phyloP scores from a whole-genome alignment of 2,797 vertebrate genomes.

The Borostomias antarcticus region DNA sequence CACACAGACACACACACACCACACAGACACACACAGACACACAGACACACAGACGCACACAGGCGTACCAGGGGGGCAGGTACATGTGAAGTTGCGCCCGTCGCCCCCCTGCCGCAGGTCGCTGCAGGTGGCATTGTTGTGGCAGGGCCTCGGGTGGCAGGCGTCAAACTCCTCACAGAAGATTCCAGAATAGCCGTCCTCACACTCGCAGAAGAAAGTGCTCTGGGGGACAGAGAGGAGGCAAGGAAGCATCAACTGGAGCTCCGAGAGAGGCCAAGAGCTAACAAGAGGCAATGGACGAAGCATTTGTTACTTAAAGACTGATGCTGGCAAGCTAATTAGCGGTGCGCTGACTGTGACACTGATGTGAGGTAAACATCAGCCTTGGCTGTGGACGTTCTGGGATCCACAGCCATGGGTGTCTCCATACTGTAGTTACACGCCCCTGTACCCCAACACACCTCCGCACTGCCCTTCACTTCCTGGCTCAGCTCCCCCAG shows the following conservation, averaged over 20 bases:
- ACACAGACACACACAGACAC: background rate
- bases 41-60: slow-evolving; percentile 18
- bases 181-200: slow-evolving; percentile 83
- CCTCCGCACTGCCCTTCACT: too few relatives aligned
- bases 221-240: slow-evolving; percentile 66
- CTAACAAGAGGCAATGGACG: too few relatives aligned
- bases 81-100: slow-evolving; percentile 87
- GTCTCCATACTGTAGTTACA: too few relatives aligned
- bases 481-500: too few relatives aligned
- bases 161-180: slow-evolving; percentile 95
- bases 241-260: background rate
- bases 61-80: slow-evolving; percentile 82
- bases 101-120: slow-evolving; percentile 83
- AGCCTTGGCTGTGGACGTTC: too few relatives aligned
- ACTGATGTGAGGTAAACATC: too few relatives aligned
- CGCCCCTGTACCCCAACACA: too few relatives aligned
- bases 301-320: too few relatives aligned
- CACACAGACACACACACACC: background rate
- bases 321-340: too few relatives aligned
- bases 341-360: too few relatives aligned
- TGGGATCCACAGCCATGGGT: too few relatives aligned
- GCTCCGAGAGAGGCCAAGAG: too few relatives aligned
- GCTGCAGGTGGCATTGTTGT: slow-evolving; percentile 86
- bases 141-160: slow-evolving; percentile 86
- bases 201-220: slow-evolving; percentile 91